A percentile compares a stretch with the other conserved stretches of the same genome.
Conservation (phyloP, 2,797 vertebrate genomes). For the Tenualosa thibaudeaui region DNA sequence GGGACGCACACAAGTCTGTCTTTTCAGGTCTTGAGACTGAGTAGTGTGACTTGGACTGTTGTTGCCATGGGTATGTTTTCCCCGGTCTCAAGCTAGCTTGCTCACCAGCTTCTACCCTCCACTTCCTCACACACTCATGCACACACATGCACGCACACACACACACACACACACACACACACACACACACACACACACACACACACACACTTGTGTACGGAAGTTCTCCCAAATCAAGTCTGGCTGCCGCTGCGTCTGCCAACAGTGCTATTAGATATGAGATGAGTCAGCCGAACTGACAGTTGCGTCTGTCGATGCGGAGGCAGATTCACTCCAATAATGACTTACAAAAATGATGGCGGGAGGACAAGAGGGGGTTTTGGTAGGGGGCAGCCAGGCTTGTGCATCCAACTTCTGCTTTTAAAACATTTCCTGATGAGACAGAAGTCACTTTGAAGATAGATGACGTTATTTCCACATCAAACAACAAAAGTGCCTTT, state of each 20-base stretch:
- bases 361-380: background rate
- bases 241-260: constrained; percentile 29
- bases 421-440: background rate
- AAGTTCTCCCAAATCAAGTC: background rate
- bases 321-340: background rate
- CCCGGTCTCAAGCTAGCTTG: background rate
- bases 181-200: too few species aligned
- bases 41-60: background rate
- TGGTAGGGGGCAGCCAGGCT: background rate
- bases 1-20: background rate
- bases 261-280: constrained; percentile 41
- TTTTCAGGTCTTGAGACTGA: background rate
- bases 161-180: too few species aligned
- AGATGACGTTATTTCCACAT: background rate
- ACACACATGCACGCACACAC: too few species aligned
- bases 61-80: background rate
- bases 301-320: constrained; percentile 26
- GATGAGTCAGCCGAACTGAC: constrained; percentile 47
- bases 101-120: background rate
- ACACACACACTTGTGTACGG: background rate
- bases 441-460: background rate
- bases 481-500: background rate
- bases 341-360: background rate
- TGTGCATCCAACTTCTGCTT: background rate
- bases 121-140: background rate